Evolutionary conservation across 2,888 invertebrate genomes (phyloP), one percentile per base, ranked within the genome.

Genomic region (Acronicta leporina): DNA sequence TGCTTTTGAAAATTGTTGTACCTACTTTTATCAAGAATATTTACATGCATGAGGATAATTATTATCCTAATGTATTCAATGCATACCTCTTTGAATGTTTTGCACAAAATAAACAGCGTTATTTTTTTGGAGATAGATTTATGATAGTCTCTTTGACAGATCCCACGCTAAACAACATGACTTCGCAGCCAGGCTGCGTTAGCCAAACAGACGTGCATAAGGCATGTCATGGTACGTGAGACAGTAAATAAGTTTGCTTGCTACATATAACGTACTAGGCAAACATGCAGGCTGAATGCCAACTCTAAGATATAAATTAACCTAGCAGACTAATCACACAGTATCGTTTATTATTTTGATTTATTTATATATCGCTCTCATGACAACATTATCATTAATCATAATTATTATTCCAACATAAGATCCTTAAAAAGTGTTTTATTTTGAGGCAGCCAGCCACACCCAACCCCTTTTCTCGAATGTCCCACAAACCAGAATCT

Each of bases 191-290:
- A 56, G 43, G 74, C 68, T 69, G 75, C 52, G 70, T 59, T 69
- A 74, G 75, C 58, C 63, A 74, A 63, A 63, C 75, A 53, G 70
- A 70, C 55, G 75, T 69, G 74, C 70, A 74, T 63, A 74, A 70
- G 58, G 58, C 75, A 70, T 70, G 70, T 69, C 75, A 74, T 45
- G 75, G 75, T 70, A 69, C 70, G 75, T 70, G 69, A 40, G 30
- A 50, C 54, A 46, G 52, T 44, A 46, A 45, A 61, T 68, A 54
- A 41, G 42, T 46, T 51, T 15, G 64, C 65, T 75, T 75, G 42
- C 27, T 52, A 46, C n/a, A 51, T 14, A 11, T 69, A 73, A 69
- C 43, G 14, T 68, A 68, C 74, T 69, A 68, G 30, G 74, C 68
- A 43, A 43, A 57, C 33, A 65, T 42, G 54, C 10, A 14, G 50